Evolutionary conservation across 2,888 invertebrate genomes (phyloP).

Genomic region (Nomada fucata): DNA sequence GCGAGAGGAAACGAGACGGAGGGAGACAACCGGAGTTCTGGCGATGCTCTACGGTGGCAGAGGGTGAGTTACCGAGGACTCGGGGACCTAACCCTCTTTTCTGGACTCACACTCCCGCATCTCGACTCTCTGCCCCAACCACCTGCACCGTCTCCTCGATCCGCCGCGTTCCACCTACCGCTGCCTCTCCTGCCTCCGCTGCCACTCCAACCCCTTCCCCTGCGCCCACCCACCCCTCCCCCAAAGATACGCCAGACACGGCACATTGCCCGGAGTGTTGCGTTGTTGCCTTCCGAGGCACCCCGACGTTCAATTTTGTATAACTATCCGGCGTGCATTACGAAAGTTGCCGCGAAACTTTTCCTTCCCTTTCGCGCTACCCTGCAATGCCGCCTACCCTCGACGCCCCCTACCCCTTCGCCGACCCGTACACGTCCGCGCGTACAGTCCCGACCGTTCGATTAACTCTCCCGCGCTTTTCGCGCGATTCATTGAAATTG

Average conservation of each 20-base stretch:
- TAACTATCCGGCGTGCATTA: slow-evolving; percentile 74
- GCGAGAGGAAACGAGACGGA: slow-evolving; percentile 66
- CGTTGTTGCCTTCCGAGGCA: slow-evolving; percentile 73
- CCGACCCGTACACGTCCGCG: slow-evolving; percentile 18
- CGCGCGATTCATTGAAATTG: slow-evolving; percentile 68
- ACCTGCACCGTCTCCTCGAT: slow-evolving; percentile 63
- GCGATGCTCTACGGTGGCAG: slow-evolving; percentile 73
- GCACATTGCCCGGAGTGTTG: slow-evolving; percentile 76
- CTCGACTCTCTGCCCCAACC: slow-evolving; percentile 68
- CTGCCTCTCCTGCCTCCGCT: slow-evolving; percentile 58
- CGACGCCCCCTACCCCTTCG: slow-evolving; percentile 9
- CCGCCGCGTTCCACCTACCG: slow-evolving; percentile 61
- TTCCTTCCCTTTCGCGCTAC: slow-evolving; percentile 59
- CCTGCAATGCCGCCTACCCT: slow-evolving; percentile 49
- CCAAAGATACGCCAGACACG: slow-evolving; percentile 67
- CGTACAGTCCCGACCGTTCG: slow-evolving; percentile 59
- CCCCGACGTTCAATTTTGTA: slow-evolving; percentile 79
- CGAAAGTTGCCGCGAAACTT: slow-evolving; percentile 74
- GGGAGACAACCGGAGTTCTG: slow-evolving; percentile 78
- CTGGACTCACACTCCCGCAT: slow-evolving; percentile 81
- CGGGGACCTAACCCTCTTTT: slow-evolving; percentile 82
- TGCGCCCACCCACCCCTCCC: slow-evolving; percentile 47
- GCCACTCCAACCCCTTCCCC: slow-evolving; percentile 54
- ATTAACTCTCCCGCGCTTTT: slow-evolving; percentile 69
- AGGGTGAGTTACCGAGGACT: slow-evolving; percentile 81